Conservation (phyloP, 2,888 invertebrate species). For the Parnassius orleans region DNA sequence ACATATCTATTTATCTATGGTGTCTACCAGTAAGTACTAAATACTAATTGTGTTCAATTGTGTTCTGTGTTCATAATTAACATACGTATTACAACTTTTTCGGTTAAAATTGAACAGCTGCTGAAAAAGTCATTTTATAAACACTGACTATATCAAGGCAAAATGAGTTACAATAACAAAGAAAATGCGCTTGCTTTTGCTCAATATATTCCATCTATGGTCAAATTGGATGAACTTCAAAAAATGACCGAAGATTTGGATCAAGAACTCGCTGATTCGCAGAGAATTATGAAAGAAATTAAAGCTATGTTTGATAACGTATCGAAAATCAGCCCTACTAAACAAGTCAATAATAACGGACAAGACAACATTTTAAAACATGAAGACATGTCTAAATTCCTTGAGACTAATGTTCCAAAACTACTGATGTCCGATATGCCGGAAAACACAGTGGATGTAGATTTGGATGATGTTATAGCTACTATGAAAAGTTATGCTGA, state of each 20-base stretch:
- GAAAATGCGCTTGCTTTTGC: conserved; percentile 45
- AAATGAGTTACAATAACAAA: conserved; percentile 40
- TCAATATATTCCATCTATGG: conserved; percentile 54
- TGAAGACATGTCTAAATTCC: conserved; percentile 53
- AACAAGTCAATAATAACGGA: conserved; percentile 7
- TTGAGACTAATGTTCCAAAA: conserved; percentile 54
- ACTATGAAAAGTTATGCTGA: conserved; percentile 60
- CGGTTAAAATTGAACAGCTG: no score
- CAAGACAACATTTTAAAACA: conserved; percentile 39
- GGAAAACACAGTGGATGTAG: conserved; percentile 42
- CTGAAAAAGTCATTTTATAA: no score
- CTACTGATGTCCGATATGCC: conserved; percentile 61
- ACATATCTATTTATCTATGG: no score
- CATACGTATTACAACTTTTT: no score
- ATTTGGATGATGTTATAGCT: conserved; percentile 56
- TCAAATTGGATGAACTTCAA: conserved; percentile 59
- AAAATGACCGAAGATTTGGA: conserved; percentile 60
- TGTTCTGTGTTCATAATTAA: no score
- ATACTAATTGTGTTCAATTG: no score
- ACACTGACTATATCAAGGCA: conserved; percentile 2
- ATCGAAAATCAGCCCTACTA: conserved; percentile 34
- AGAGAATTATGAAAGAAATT: conserved; percentile 60
- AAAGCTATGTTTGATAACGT: conserved; percentile 53
- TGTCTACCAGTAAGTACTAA: no score
- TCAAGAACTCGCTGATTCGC: conserved; percentile 60